Evolutionary conservation across 2,888 invertebrate genomes (phyloP), one percentile per base, ranked within the genome.

Genomic region (Odontocerum albicorne): DNA sequence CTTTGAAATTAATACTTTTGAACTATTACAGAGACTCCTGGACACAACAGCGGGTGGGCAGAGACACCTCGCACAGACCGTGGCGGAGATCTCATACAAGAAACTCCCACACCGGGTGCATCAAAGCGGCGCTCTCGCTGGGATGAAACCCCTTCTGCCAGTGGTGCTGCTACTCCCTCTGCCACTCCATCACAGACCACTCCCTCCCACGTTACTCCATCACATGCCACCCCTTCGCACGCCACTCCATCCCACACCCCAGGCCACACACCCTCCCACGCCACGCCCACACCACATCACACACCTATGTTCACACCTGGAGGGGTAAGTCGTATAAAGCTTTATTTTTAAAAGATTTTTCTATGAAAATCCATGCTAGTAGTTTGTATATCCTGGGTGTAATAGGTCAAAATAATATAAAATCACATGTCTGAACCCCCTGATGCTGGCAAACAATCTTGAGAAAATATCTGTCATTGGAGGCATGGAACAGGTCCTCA

Each of bases 41-140:
- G 95, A 0, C 94, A 97, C 71, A 88, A 85, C 62, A 93, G 95
- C 68, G 98, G 98, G 1, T 99, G 99, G 99, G 98, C 98, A 12
- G 99, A 99, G 75, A 99, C 99, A 0, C 99, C 99, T 0, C 87
- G 95, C 59, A 94, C 96, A 0, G 96, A 97, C 70, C 85, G 97
- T 50, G 87, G 88, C 2, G 83, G 84, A 1, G 90, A 90, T 66
- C 76, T 87, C 12, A 90, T 91, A 46, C 88, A 94, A 66, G 96
- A 96, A 72, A 93, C 94, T 0, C 94, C 96, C 0, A 96, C 96
- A 0, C 96, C 96, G 0, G 92, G 94, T 22, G 89, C 92, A 1
- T 93, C 95, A 47, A 99, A 99, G 72, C 83, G 99, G 1, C 85
- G 96, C 50, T 96, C 96, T 53, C 86, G 99, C 59, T 99, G 99